Percentiles rank a stretch among this genome's conserved stretches.
phyloP scores from a whole-genome alignment of 2,113 vertebrate species.

The Platysternon megacephalum region DNA sequence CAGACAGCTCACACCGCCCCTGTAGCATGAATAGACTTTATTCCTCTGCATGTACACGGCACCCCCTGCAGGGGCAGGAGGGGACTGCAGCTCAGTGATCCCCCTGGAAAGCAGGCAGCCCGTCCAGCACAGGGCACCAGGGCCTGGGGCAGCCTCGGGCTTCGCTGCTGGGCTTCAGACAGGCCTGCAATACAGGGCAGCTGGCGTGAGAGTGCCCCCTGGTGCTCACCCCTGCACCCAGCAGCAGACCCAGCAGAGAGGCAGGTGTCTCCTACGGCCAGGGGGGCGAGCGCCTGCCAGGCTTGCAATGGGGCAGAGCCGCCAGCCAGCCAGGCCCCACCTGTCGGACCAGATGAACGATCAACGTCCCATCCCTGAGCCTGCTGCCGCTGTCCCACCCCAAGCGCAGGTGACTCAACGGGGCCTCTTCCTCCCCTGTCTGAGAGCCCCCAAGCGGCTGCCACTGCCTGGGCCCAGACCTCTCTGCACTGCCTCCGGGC shows the following conservation, averaged over 20 bases:
- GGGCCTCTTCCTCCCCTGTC: background rate
- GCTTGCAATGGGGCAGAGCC: too few relatives aligned
- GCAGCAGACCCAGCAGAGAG: background rate
- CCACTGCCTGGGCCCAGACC: background rate
- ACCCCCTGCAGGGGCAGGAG: background rate
- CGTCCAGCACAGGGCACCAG: background rate
- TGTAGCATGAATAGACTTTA: conserved; percentile 80
- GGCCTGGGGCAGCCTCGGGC: rapidly evolving
- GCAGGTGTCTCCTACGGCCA: background rate
- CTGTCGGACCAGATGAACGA: too few relatives aligned
- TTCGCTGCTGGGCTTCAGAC: background rate
- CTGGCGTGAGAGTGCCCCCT: background rate
- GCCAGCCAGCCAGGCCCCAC: too few relatives aligned
- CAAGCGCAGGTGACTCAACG: too few relatives aligned
- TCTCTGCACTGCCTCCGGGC: too few relatives aligned
- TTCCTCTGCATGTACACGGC: conserved; percentile 22
- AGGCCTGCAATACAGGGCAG: background rate
- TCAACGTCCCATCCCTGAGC: too few relatives aligned
- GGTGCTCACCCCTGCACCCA: background rate
- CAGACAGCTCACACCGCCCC: background rate
- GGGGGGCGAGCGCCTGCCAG: background rate
- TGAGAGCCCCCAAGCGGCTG: background rate
- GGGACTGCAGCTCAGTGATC: rapidly evolving
- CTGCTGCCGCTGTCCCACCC: too few relatives aligned
- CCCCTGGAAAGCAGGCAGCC: background rate